phyloP scores from a whole-genome alignment of 2,113 vertebrate species.

The Phylloscopus whistleri region DNA sequence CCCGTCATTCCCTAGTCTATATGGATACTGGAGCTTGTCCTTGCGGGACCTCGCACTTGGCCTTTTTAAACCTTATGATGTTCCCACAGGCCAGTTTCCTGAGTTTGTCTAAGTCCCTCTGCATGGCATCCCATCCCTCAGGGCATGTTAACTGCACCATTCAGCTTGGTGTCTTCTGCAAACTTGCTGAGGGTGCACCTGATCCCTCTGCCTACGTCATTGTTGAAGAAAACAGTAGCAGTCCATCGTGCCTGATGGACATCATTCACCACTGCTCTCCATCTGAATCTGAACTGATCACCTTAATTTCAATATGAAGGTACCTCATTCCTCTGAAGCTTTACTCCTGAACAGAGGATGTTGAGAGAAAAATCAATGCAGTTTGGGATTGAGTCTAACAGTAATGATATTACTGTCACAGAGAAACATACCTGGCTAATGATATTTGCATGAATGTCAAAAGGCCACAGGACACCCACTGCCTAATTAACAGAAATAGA shows the following conservation, averaged over 20 bases:
- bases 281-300: neutral
- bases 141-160: no score
- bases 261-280: neutral
- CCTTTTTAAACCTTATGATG: neutral
- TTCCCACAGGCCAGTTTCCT: neutral
- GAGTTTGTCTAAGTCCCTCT: rapidly evolving
- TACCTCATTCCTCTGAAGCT: neutral
- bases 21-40: neutral
- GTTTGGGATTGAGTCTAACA: conserved; percentile 37
- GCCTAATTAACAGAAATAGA: conserved; percentile 68
- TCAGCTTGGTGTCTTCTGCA: neutral
- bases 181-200: neutral
- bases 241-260: neutral
- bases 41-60: neutral
- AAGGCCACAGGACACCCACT: conserved; percentile 58
- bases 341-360: conserved; percentile 7
- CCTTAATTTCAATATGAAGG: neutral
- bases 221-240: neutral
- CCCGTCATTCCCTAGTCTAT: neutral
- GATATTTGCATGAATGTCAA: conserved; percentile 67
- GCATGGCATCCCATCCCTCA: rapidly evolving
- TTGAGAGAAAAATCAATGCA: conserved; percentile 14
- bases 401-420: conserved; percentile 26
- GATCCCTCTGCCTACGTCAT: neutral
- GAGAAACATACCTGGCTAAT: conserved; percentile 61